Base-by-base conservation (phyloP, 2,888 invertebrate genomes). In the Mechanitis messenoides region DNA sequence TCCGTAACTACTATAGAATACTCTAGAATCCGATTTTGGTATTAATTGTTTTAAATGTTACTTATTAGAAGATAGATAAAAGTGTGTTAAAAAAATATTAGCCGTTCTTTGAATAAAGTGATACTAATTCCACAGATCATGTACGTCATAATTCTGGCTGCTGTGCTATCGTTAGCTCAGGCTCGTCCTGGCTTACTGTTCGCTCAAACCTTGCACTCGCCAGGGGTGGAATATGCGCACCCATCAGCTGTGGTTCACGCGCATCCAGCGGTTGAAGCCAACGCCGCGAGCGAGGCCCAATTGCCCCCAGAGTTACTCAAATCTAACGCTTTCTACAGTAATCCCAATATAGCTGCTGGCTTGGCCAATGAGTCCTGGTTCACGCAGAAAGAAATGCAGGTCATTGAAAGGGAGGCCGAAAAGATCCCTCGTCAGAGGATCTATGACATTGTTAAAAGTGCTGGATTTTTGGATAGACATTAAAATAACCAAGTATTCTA, bases 341-440 rank as follows among this genome's bases (percentile, higher is more conserved):
- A 96, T 82, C 95, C 95, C 0, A 80, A 89, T 2, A 92, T 95
- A 11, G 95, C 94, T 5, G 93, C 92, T 5, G 93, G 92, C 0
- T 86, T 96, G 9, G 95, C 96, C 1, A 93, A 93, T 72, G 95
- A 94, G 72, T 95, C 95, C 0, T 95, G 95, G 94, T 92, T 95
- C 69, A 91, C 92, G 0, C 92, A 93, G 69, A 94, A 95, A 74
- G 95, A 95, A 79, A 94, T 93, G 91, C 94, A 93, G 65, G 95
- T 96, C 0, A 91, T 93, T 53, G 92, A 95, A 74, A 91, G 96
- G 11, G 95, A 95, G 75, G 93, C 95, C 0, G 95, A 96, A 72
- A 94, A 94, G 79, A 96, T 96, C 65, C 93, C 95, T 0, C 91
- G 96, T 2, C 92, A 93, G 66, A 93, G 93, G 75, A 94, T 96